Evolutionary conservation across 2,113 vertebrate genomes (phyloP), one percentile per base, ranked within the genome.

Genomic region (Phyllopteryx taeniolatus): DNA sequence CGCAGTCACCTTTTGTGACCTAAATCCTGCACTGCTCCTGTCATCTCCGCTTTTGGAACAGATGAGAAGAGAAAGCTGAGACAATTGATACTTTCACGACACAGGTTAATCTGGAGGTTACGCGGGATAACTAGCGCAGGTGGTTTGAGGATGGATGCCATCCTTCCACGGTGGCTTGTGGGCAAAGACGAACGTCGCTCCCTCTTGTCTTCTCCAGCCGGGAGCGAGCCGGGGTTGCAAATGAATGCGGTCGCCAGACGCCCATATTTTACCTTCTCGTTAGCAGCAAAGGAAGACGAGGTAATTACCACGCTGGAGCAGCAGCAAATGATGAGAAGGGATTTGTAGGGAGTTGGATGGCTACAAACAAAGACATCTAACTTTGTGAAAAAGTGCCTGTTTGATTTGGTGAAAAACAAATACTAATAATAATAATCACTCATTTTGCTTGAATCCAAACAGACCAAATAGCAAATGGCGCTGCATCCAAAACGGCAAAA

Each of bases 211-310:
- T 12, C 60, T 76, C 69, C 85, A 80, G 84, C 79, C 53, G 61
- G 72, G 76, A 83, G 77, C 51, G 10, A 83, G 77, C 71, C 39
- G 0, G 61, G 78, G 82, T 85, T 77, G 75, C 83, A 88, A 91
- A 91, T 83, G 86, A 88, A 79, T 83, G 77, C n/a, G 12, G 81
- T 80, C 82, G 73, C 82, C 85, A 86, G 88, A 80, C 72, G 71
- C 84, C 89, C 84, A 85, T 90, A 90, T 90, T 89, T 90, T 86
- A 88, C 82, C 83, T 87, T 79, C 90, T 93, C 89, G 89, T 92
- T 91, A 93, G 90, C 87, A 89, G 80, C 83, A 88, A 87, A 87
- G 87, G 81, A 86, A 83, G 82, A 87, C 67, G 74, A 76, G 80
- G 84, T 90, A 91, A 92, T 93, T 90, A 91, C 85, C 78, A 77